phyloP scores from a whole-genome alignment of 2,888 invertebrate species.

The Agrotis puta region DNA sequence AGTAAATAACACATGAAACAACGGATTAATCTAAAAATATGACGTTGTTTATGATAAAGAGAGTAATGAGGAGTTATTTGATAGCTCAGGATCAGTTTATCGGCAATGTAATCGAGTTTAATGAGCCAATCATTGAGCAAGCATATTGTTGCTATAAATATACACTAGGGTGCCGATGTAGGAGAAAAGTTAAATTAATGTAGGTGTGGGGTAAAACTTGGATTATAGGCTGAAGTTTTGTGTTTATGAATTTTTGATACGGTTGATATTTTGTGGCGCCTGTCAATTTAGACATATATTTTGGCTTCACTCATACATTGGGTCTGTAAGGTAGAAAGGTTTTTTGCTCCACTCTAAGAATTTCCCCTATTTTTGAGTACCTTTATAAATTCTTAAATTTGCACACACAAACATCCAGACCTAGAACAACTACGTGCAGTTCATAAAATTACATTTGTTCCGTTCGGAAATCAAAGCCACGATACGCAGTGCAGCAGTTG shows the following conservation, averaged over 20 bases:
- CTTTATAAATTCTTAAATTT: too few relatives aligned
- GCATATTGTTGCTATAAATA: slow-evolving; percentile 59
- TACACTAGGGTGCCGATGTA: slow-evolving; percentile 3
- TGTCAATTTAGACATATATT: background rate
- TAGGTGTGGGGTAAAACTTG: slow-evolving; percentile 3
- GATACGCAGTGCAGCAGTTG: too few relatives aligned
- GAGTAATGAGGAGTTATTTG: slow-evolving; percentile 58
- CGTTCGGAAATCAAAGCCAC: too few relatives aligned
- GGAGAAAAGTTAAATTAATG: background rate
- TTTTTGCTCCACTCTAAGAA: too few relatives aligned
- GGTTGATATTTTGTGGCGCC: background rate
- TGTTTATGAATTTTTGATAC: slow-evolving; percentile 39
- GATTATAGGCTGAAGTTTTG: slow-evolving; percentile 9
- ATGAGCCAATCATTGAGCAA: slow-evolving; percentile 61
- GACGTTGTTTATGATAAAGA: slow-evolving; percentile 59
- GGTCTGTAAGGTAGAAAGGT: too few relatives aligned
- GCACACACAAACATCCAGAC: too few relatives aligned
- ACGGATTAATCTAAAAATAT: slow-evolving; percentile 58
- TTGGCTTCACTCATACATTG: too few relatives aligned
- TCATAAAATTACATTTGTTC: too few relatives aligned
- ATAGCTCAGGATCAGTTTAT: slow-evolving; percentile 62
- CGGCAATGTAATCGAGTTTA: slow-evolving; percentile 62
- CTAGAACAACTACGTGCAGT: too few relatives aligned
- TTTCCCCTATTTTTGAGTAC: too few relatives aligned
- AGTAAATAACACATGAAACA: slow-evolving; percentile 30